Evolutionary conservation across 2,113 vertebrate genomes (phyloP).

Genomic region (Clarias magur): DNA sequence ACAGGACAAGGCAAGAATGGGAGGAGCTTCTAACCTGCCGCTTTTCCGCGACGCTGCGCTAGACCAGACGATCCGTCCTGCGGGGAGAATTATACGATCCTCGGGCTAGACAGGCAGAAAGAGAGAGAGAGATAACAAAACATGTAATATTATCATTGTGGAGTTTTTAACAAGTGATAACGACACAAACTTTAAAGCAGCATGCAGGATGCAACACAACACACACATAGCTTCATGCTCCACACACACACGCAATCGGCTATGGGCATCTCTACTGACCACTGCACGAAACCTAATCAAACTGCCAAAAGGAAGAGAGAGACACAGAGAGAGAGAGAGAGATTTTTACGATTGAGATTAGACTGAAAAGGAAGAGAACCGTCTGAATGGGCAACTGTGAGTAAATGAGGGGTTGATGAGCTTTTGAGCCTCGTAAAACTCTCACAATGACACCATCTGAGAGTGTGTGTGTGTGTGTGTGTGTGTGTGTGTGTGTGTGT

Average conservation of each 20-base stretch:
- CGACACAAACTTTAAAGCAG: constrained; percentile 2
- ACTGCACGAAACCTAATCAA: too few species aligned
- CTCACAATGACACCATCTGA: not conserved
- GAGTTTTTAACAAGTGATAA: not conserved
- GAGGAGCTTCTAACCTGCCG: constrained; percentile 76
- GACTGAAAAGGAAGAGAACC: not conserved
- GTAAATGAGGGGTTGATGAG: constrained; percentile 4
- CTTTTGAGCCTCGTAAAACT: constrained; percentile 29
- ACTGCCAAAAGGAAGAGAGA: too few species aligned
- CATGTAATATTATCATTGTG: constrained; percentile 38
- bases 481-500: not conserved
- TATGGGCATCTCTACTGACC: not conserved
- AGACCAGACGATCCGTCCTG: constrained; percentile 71
- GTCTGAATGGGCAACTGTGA: constrained; percentile 11
- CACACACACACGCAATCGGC: not conserved
- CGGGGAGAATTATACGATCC: constrained; percentile 76
- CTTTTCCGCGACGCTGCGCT: constrained; percentile 63
- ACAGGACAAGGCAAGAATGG: constrained; percentile 30
- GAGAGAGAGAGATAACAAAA: constrained; percentile 60
- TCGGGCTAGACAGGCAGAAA: constrained; percentile 70
- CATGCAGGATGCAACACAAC: not conserved
- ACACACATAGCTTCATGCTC: not conserved
- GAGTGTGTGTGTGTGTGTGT: not conserved
- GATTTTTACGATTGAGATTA: not conserved
- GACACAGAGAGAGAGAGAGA: not conserved